These are phyloP conservation scores for Kryphioiulus occultus DNA, from an alignment of 2,888 invertebrate species.

Conservation along the genomic window DNA sequence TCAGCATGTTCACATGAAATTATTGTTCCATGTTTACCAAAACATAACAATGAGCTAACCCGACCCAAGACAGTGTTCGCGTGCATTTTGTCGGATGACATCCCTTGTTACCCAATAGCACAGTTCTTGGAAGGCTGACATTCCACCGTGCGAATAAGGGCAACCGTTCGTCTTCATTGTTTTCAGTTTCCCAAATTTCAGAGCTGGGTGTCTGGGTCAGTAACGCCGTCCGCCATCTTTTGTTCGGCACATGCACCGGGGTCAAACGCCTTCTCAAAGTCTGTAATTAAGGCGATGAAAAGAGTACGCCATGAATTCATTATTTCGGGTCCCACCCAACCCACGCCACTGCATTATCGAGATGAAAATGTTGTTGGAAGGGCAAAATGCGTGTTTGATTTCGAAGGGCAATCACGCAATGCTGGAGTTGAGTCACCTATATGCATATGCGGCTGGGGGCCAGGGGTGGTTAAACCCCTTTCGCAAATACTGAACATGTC, in stretches of 20 bases:
- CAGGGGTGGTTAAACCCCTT: background rate
- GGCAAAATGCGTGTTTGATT: background rate
- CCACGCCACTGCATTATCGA: too few species aligned
- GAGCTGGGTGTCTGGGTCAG: background rate
- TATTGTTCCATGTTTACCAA: too few species aligned
- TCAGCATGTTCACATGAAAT: too few species aligned
- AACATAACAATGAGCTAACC: too few species aligned
- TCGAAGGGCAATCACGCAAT: background rate
- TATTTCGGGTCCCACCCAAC: too few species aligned
- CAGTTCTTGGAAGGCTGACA: too few species aligned
- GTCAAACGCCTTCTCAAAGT: background rate
- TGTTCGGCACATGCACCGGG: background rate
- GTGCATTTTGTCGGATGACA: background rate
- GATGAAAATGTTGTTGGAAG: background rate
- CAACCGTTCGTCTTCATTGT: too few species aligned
- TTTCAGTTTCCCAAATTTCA: background rate
- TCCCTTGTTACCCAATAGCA: background rate
- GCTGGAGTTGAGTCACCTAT: background rate
- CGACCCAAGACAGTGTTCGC: too few species aligned
- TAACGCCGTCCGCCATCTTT: background rate
- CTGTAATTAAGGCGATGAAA: background rate
- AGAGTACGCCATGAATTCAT: background rate
- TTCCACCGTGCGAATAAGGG: too few species aligned
- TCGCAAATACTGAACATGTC: background rate
- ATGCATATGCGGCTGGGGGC: background rate